Percentiles rank a stretch among this genome's conserved stretches.
phyloP scores from a whole-genome alignment of 2,888 invertebrate genomes.

The Selenia dentaria region DNA sequence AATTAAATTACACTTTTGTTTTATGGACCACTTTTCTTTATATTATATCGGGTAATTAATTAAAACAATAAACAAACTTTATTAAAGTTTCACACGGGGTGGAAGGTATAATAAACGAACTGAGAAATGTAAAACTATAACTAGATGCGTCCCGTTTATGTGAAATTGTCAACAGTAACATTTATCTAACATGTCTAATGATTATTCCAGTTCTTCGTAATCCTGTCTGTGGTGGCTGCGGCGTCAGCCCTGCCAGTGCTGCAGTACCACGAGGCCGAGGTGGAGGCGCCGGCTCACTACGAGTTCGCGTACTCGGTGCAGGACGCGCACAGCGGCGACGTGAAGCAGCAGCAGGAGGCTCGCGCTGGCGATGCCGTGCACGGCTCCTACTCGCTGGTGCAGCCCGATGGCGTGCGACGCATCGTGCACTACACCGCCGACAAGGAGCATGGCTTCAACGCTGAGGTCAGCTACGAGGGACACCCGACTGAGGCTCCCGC shows the following conservation, averaged over 20 bases:
- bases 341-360: conserved; percentile 74
- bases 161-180: too few species aligned
- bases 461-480: conserved; percentile 73
- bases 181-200: too few species aligned
- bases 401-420: conserved; percentile 74
- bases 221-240: conserved; percentile 55
- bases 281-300: conserved; percentile 69
- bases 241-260: conserved; percentile 41
- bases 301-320: conserved; percentile 75
- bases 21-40: too few species aligned
- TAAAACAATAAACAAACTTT: too few species aligned
- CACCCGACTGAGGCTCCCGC: conserved; percentile 49
- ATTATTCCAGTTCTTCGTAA: conserved; percentile 53
- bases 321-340: conserved; percentile 71
- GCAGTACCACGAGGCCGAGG: conserved; percentile 53
- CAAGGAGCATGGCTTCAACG: conserved; percentile 73
- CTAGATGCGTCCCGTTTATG: too few species aligned
- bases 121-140: too few species aligned
- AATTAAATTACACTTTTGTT: too few species aligned
- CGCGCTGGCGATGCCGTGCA: conserved; percentile 73
- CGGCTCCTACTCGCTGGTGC: conserved; percentile 76
- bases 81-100: too few species aligned
- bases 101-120: too few species aligned
- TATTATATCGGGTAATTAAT: too few species aligned
- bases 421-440: conserved; percentile 77